phyloP scores from a whole-genome alignment of 2,888 invertebrate species.

The Ornithoptera priamus region DNA sequence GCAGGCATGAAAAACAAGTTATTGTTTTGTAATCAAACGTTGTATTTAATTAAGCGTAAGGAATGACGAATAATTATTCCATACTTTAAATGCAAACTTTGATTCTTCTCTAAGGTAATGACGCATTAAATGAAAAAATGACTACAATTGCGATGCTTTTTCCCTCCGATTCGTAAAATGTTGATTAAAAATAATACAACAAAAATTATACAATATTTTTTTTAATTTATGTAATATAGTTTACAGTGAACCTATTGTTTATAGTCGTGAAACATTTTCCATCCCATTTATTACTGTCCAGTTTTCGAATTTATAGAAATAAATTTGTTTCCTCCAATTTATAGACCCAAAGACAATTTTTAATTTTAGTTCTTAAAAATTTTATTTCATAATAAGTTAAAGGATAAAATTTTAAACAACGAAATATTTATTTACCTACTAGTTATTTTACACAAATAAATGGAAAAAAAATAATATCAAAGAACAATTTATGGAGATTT shows the following conservation, averaged over 20 bases:
- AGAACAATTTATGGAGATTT: slow-evolving; percentile 35
- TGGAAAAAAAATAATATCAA: background rate
- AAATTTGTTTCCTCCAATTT: background rate
- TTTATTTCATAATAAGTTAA: background rate
- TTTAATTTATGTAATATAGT: background rate
- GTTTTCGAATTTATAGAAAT: background rate
- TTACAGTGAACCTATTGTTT: background rate
- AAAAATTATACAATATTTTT: too few relatives aligned
- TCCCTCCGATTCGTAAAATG: too few relatives aligned
- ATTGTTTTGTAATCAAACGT: too few relatives aligned
- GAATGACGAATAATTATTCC: too few relatives aligned
- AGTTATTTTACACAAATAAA: background rate
- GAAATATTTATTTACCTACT: background rate
- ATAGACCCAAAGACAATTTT: background rate
- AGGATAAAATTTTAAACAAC: background rate
- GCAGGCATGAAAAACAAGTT: too few relatives aligned
- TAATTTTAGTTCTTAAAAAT: background rate
- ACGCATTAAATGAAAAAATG: too few relatives aligned
- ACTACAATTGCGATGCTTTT: too few relatives aligned
- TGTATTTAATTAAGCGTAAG: too few relatives aligned
- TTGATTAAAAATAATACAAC: too few relatives aligned
- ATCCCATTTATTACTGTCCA: background rate
- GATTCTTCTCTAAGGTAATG: too few relatives aligned
- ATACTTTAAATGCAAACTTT: too few relatives aligned
- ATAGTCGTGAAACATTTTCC: background rate